Evolutionary conservation across 2,797 vertebrate species (phyloP), one percentile per base, ranked within the genome.

Genomic region (Chelonia mydas): DNA sequence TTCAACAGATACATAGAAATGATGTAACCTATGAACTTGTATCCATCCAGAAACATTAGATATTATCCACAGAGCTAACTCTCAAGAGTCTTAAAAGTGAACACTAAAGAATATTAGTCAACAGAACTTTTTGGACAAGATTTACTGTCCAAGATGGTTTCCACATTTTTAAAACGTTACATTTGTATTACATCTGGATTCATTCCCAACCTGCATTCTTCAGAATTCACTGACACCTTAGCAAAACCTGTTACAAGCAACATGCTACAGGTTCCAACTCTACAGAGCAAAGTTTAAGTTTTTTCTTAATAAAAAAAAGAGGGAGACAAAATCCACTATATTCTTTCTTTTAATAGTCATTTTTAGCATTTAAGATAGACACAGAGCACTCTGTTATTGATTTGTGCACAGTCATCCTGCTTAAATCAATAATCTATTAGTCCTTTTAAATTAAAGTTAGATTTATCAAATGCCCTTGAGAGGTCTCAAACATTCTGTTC

Each of bases 381-480:
- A 92, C 80, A 91, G 89, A 95, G 85, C 65, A 33, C 88, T 96
- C 37, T 54, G 90, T 88, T 97, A 98, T 97, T 91, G 97, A 98
- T 98, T 92, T 94, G 84, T 88, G 90, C 95, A 90, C 90, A 91
- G 88, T 87, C 94, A 95, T 92, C 93, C 82, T 95, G 90, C 92
- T 95, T 97, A 96, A 98, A 98, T 98, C 98, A 97, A 98, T 98
- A 98, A 98, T 98, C 98, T 98, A 98, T 98, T 98, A 98, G 97
- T 97, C 97, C 94, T 95, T 98, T 96, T 97, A 98, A 98, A 98
- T 98, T 98, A 98, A 98, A 98, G 94, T 93, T 90, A 98, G 96
- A 97, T 97, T 98, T 94, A 97, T 98, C 98, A 98, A 97, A 97
- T 90, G 94, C 96, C 97, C 97, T 97, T 97, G 98, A 98, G 98